Conservation (phyloP, 2,888 invertebrate genomes). For the Apodemia mormo region DNA sequence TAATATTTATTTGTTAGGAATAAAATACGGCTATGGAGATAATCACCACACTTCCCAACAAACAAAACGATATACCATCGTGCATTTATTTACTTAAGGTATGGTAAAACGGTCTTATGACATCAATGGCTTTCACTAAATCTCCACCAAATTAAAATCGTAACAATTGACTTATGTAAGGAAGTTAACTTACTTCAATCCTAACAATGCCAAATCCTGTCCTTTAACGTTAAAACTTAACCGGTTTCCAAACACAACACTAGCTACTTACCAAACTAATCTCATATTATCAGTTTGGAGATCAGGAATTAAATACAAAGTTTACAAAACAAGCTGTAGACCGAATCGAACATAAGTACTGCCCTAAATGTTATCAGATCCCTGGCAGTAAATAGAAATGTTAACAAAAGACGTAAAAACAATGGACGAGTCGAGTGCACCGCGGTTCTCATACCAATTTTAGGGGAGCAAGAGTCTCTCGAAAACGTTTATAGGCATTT, state of each 20-base stretch:
- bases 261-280: slow-evolving; percentile 32
- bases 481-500: slow-evolving; percentile 45
- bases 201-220: slow-evolving; percentile 1
- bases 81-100: background rate
- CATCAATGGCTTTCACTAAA: background rate
- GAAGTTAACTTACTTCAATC: background rate
- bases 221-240: slow-evolving; percentile 22
- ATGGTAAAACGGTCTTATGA: background rate
- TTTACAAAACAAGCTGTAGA: slow-evolving; percentile 37
- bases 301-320: slow-evolving; percentile 42
- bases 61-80: too few species aligned
- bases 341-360: slow-evolving; percentile 24
- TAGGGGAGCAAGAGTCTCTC: slow-evolving; percentile 43
- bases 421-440: slow-evolving; percentile 41
- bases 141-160: background rate
- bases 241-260: slow-evolving; percentile 31
- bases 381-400: slow-evolving; percentile 38
- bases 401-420: slow-evolving; percentile 42
- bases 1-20: too few species aligned
- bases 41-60: too few species aligned
- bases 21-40: too few species aligned
- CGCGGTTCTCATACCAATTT: slow-evolving; percentile 38
- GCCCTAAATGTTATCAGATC: slow-evolving; percentile 38
- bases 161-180: slow-evolving; percentile 2
- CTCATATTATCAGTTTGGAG: slow-evolving; percentile 31